phyloP scores from a whole-genome alignment of 1,140 invertebrate species.

The Watersipora subatra region DNA sequence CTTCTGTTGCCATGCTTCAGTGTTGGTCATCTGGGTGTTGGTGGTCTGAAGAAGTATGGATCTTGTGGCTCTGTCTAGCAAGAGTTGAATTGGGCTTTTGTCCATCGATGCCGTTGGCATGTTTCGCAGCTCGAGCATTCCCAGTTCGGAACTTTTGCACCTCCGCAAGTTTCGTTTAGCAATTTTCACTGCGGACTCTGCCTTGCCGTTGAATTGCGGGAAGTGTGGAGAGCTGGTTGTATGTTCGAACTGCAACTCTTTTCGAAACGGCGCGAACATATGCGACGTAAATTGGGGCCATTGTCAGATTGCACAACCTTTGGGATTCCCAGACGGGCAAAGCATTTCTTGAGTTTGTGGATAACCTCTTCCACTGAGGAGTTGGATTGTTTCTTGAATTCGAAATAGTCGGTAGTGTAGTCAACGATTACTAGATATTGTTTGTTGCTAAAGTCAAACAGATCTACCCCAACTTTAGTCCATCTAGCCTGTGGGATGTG shows the following conservation, averaged over 20 bases:
- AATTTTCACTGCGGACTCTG: slow-evolving; percentile 12
- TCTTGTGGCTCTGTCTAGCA: slow-evolving; percentile 14
- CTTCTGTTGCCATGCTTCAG: background rate
- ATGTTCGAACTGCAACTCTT: slow-evolving; percentile 4
- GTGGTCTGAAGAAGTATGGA: slow-evolving; percentile 12
- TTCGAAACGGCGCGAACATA: slow-evolving; percentile 5
- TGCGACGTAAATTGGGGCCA: slow-evolving; percentile 7
- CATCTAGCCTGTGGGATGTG: background rate
- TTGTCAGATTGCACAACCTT: background rate
- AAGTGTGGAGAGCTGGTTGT: slow-evolving; percentile 10
- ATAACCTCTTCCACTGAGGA: background rate
- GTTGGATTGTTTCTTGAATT: background rate
- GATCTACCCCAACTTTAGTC: background rate
- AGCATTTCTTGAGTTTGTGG: background rate
- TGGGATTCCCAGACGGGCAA: background rate
- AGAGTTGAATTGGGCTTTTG: slow-evolving; percentile 12
- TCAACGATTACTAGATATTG: background rate
- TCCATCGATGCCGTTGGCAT: slow-evolving; percentile 10
- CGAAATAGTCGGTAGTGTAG: background rate
- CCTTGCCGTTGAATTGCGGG: slow-evolving; percentile 11
- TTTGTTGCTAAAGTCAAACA: background rate
- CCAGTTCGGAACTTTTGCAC: slow-evolving; percentile 5
- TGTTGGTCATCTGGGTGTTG: background rate
- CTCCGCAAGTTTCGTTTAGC: slow-evolving; percentile 9
- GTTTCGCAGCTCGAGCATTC: slow-evolving; percentile 7